Evolutionary conservation across 2,888 invertebrate genomes (phyloP), one percentile per base, ranked within the genome.

Genomic region (Caenorhabditis japonica): DNA sequence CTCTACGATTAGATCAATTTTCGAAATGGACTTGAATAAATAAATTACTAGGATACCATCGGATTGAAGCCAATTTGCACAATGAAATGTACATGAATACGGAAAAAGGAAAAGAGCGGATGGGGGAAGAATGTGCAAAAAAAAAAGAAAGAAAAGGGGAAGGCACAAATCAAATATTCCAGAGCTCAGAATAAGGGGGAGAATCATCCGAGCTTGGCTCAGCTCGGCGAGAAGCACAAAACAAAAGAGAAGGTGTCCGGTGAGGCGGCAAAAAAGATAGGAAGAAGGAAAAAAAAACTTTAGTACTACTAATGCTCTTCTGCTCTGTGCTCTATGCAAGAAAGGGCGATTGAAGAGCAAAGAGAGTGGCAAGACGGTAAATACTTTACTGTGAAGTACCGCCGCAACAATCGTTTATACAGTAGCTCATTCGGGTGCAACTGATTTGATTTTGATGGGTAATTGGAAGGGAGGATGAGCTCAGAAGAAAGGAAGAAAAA

Each of bases 141-240:
- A 55, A 27, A 36, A 36, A 30, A n/a, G 33, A 52, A 21, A 52
- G 44, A 41, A 52, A 52, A 53, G 64, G 53, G 64, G 55, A 56
- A 56, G 39, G 49, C 55, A 56, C 64, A 64, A 64, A 64, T 64
- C 64, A 64, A 64, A 64, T 64, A 64, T 64, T 64, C 64, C 64
- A 55, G 49, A 25, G 21, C 43, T 43, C 38, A 55, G 47, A 38
- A 58, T 23, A 56, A 58, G 60, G 21, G 10, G 39, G 13, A 47
- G 47, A 39, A 59, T 47, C 19, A 8, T n/a, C n/a, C n/a, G n/a
- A n/a, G n/a, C n/a, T n/a, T n/a, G n/a, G n/a, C n/a, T n/a, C n/a
- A n/a, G n/a, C n/a, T n/a, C n/a, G n/a, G n/a, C n/a, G n/a, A 38
- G 13, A 39, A 47, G 46, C 30, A 30, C 30, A 62, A 41, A 46